Percentiles rank a stretch among this genome's conserved stretches.
Conservation (phyloP, 1,140 invertebrate species). For the Cryptotermes secundus region DNA sequence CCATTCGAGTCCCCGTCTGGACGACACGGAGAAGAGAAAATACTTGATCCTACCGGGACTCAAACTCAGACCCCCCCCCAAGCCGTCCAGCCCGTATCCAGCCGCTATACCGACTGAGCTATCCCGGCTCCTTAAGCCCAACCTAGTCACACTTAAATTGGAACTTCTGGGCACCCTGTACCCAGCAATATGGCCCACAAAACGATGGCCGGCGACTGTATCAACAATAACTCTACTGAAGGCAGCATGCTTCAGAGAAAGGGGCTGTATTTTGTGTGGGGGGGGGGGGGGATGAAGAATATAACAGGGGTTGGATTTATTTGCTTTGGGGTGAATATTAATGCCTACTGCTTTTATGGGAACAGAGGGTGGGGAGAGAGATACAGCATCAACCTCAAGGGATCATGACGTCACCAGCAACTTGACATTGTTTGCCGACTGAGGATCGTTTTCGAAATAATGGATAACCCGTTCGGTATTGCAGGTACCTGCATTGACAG, state of each 20-base stretch:
- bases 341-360: neutral
- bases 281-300: neutral
- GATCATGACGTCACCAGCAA: conserved; percentile 8
- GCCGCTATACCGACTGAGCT: no score
- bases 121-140: no score
- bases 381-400: neutral
- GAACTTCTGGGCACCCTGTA: neutral
- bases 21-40: no score
- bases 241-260: neutral
- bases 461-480: no score
- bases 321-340: conserved; percentile 19
- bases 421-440: neutral
- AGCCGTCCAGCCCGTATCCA: no score
- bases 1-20: no score
- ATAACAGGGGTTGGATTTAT: conserved; percentile 14
- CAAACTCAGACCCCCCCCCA: no score
- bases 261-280: neutral
- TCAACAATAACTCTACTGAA: neutral
- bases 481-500: no score
- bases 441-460: no score
- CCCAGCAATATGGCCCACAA: neutral
- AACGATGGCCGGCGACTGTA: neutral
- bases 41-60: no score
- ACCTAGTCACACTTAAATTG: no score
- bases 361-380: neutral